Conservation (phyloP, 2,888 invertebrate genomes). For the Synanthedon myopaeformis region DNA sequence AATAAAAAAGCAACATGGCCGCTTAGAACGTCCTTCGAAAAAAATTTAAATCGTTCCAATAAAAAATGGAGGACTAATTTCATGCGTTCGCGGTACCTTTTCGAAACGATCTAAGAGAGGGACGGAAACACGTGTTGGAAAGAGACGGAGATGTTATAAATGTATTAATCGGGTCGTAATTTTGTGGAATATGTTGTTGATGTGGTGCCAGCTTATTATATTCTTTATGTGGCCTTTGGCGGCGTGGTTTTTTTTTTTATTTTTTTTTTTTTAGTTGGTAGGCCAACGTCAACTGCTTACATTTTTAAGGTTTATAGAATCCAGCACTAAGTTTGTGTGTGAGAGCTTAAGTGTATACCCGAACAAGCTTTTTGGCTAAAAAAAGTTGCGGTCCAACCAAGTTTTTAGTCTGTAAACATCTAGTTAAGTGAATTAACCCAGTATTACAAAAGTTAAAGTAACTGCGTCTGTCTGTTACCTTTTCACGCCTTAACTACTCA, state of each 20-base stretch:
- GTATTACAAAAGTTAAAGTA: conserved; percentile 2
- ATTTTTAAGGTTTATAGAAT: too few relatives aligned
- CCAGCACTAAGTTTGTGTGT: too few relatives aligned
- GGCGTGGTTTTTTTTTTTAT: neutral
- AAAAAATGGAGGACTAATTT: conserved; percentile 64
- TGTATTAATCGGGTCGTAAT: conserved; percentile 64
- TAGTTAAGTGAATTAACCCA: neutral
- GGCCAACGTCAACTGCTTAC: too few relatives aligned
- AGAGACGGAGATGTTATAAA: conserved; percentile 38
- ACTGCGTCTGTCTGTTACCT: too few relatives aligned
- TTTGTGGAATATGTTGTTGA: conserved; percentile 56
- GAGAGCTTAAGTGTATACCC: too few relatives aligned
- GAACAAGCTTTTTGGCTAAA: too few relatives aligned
- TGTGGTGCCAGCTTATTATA: neutral
- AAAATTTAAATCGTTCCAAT: conserved; percentile 57
- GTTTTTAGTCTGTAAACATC: conserved; percentile 3
- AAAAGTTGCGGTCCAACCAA: too few relatives aligned
- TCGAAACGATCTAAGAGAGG: conserved; percentile 41
- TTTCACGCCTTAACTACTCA: too few relatives aligned
- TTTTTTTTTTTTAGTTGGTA: too few relatives aligned
- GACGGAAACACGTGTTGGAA: conserved; percentile 18
- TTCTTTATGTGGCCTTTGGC: neutral
- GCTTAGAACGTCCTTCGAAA: conserved; percentile 14
- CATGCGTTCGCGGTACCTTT: conserved; percentile 58
- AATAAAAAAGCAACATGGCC: conserved; percentile 14